Conservation (phyloP, 2,888 invertebrate genomes). For the Cosmopolites sordidus region DNA sequence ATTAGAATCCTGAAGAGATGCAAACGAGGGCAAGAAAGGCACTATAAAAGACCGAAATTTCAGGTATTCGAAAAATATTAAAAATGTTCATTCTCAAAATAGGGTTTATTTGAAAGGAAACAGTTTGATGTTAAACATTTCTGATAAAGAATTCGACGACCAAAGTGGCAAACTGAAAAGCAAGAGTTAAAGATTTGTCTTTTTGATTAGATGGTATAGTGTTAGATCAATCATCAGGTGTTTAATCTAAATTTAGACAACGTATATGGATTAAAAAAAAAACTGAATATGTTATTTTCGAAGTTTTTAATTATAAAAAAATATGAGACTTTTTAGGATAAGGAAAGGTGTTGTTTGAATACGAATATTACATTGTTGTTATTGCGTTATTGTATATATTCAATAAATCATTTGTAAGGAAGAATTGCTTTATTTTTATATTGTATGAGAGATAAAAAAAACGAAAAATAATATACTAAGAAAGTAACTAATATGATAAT, state of each 20-base stretch:
- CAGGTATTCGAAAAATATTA: no score
- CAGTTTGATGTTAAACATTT: constrained; percentile 94
- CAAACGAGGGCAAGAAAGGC: no score
- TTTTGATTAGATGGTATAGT: neutral
- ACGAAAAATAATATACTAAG: constrained; percentile 19
- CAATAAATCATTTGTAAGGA: constrained; percentile 22
- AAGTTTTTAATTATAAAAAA: constrained; percentile 16
- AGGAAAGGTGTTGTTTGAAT: constrained; percentile 6
- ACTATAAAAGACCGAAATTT: no score
- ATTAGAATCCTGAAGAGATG: no score
- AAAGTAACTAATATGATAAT: neutral
- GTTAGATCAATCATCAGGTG: neutral
- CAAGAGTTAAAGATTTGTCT: constrained; percentile 59
- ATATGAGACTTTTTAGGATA: constrained; percentile 5
- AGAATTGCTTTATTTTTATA: constrained; percentile 11
- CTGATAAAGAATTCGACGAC: constrained; percentile 89
- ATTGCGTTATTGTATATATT: constrained; percentile 21
- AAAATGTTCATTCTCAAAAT: constrained; percentile 95
- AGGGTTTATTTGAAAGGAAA: constrained; percentile 90
- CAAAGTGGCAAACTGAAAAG: constrained; percentile 80
- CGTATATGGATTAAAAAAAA: neutral
- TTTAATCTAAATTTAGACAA: neutral
- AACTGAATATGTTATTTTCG: constrained; percentile 15
- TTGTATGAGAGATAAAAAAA: neutral
- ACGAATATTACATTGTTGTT: constrained; percentile 23